These are phyloP conservation scores for Parazoanthus swiftii DNA, from an alignment of 92 coral and sea anemone species.

Conservation along the genomic window DNA sequence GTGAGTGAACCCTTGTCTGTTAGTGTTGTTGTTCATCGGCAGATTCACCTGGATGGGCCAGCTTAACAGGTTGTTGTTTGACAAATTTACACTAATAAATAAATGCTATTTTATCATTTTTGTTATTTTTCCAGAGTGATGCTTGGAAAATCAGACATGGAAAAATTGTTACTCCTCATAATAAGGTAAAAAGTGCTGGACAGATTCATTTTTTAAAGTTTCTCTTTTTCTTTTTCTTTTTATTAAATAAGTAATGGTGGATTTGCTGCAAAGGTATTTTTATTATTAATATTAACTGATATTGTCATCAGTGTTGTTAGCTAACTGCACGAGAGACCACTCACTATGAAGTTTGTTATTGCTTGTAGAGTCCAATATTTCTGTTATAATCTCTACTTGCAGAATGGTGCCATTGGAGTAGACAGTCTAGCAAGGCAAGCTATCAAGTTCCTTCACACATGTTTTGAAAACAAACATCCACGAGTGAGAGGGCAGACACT, in stretches of 20 bases:
- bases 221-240: no score
- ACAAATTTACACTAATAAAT: neutral
- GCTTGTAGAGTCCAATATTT: neutral
- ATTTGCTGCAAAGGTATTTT: no score
- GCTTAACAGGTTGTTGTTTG: neutral
- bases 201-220: neutral
- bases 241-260: no score
- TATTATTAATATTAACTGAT: no score
- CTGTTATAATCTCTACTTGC: neutral
- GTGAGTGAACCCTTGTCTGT: slow-evolving; percentile 35
- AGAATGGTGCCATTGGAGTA: slow-evolving; percentile 67
- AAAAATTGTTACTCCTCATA: slow-evolving; percentile 50
- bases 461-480: slow-evolving; percentile 89
- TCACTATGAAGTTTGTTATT: slow-evolving; percentile 10
- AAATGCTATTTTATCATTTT: neutral
- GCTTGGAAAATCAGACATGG: slow-evolving; percentile 71
- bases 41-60: neutral
- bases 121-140: slow-evolving; percentile 64
- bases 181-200: slow-evolving; percentile 46
- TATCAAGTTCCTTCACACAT: slow-evolving; percentile 78
- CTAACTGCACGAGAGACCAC: no score
- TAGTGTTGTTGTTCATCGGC: neutral
- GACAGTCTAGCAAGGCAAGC: slow-evolving; percentile 89
- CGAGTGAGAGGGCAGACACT: slow-evolving; percentile 94
- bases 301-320: no score